Percentiles rank a stretch among this genome's conserved stretches.
Conservation (phyloP, 2,797 vertebrate genomes). For the Chaunax sp. region DNA sequence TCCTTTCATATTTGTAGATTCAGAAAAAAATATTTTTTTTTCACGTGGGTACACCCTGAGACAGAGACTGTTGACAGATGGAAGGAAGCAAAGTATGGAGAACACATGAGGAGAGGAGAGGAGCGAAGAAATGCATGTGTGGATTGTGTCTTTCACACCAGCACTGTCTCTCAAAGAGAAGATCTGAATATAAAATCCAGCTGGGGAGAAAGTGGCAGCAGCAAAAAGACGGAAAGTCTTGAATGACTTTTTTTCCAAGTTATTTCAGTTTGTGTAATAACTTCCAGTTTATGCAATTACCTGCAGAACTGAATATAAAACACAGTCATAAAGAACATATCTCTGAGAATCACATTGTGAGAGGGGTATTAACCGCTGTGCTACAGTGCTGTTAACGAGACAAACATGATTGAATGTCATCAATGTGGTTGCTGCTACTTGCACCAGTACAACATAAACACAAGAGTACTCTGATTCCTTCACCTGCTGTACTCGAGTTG, state of each 20-base stretch:
- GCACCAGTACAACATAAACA: too few relatives aligned
- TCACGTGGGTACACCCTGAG: conserved; percentile 24
- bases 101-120: conserved; percentile 31
- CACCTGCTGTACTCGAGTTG: conserved; percentile 29
- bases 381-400: conserved; percentile 5
- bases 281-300: background rate
- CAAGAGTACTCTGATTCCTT: background rate
- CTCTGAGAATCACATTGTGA: conserved; percentile 8
- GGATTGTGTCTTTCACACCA: too few relatives aligned
- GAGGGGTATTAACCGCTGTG: conserved; percentile 21
- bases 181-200: conserved; percentile 10
- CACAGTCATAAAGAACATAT: conserved; percentile 6
- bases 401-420: conserved; percentile 21
- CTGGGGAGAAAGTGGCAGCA: conserved; percentile 16
- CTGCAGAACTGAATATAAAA: background rate
- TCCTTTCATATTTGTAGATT: conserved; percentile 27
- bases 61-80: conserved; percentile 27
- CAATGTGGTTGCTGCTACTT: too few relatives aligned
- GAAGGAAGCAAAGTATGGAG: conserved; percentile 31
- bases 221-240: conserved; percentile 28
- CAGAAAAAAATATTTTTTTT: background rate
- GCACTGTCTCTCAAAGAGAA: too few relatives aligned
- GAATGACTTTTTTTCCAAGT: conserved; percentile 27
- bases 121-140: background rate
- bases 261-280: conserved; percentile 9